Conservation (phyloP, 2,113 vertebrate genomes). For the Macquaria australasica region DNA sequence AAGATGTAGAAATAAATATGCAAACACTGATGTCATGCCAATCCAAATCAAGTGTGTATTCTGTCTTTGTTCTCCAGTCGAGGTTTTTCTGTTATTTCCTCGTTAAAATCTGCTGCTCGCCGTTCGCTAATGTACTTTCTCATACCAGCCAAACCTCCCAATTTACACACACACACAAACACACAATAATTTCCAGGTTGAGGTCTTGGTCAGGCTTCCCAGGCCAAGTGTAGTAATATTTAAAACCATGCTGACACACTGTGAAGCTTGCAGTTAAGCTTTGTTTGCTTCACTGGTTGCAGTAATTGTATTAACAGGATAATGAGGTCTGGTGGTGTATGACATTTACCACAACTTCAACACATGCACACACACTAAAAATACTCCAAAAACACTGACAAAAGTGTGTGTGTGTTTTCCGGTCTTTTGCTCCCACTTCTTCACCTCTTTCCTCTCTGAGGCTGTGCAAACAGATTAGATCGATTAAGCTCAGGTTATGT, state of each 20-base stretch:
- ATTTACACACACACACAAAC: neutral
- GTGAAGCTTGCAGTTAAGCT: constrained; percentile 9
- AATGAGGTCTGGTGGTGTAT: neutral
- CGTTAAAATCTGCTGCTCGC: neutral
- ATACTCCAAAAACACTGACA: neutral
- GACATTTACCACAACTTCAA: neutral
- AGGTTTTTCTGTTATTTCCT: constrained; percentile 22
- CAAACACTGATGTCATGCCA: constrained; percentile 50
- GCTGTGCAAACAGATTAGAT: constrained; percentile 30
- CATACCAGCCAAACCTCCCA: neutral
- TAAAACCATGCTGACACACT: neutral
- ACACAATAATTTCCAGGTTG: constrained; percentile 3
- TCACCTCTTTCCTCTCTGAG: neutral
- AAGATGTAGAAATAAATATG: constrained; percentile 69
- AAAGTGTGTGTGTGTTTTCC: neutral
- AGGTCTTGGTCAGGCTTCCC: constrained; percentile 3
- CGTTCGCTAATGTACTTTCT: neutral
- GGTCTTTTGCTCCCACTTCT: neutral
- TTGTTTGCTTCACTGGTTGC: neutral
- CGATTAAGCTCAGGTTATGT: constrained; percentile 15
- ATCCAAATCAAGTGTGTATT: neutral
- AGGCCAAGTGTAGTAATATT: constrained; percentile 12
- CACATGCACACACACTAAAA: neutral
- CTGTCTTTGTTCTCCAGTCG: constrained; percentile 25
- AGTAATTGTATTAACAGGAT: neutral